A percentile compares a stretch with the other conserved stretches of the same genome.
These are phyloP conservation scores for Erpobdella octoculata DNA, from an alignment of 2,888 invertebrate genomes.

Conservation along the genomic window DNA sequence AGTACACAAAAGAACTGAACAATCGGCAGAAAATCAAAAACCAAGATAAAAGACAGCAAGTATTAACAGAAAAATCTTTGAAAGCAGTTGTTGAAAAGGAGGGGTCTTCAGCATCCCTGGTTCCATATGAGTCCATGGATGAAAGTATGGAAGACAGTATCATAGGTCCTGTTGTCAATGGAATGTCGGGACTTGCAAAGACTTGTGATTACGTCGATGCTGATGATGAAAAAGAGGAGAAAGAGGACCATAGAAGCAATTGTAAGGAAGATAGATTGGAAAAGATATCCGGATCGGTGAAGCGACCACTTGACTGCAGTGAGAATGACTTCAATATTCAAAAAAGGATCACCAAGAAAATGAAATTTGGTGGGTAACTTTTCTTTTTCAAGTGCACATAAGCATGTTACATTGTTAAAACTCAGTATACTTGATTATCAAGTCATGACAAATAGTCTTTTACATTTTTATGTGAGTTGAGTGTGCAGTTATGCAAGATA, in stretches of 20 bases:
- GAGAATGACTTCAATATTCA: too few relatives aligned
- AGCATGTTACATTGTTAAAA: too few relatives aligned
- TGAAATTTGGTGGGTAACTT: background rate
- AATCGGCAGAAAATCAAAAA: background rate
- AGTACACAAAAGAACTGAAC: background rate
- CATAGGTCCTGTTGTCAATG: too few relatives aligned
- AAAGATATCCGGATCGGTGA: background rate
- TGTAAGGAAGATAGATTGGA: background rate
- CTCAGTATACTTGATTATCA: too few relatives aligned
- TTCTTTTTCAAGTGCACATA: too few relatives aligned
- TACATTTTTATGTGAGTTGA: too few relatives aligned
- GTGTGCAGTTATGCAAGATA: too few relatives aligned
- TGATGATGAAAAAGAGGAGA: background rate
- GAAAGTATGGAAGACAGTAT: background rate
- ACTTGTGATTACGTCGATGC: too few relatives aligned
- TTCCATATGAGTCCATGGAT: background rate
- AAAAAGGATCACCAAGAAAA: background rate
- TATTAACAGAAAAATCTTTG: too few relatives aligned
- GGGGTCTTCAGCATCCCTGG: background rate
- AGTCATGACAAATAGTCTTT: too few relatives aligned
- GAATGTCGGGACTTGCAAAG: too few relatives aligned
- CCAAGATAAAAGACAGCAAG: too few relatives aligned
- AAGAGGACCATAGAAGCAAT: background rate
- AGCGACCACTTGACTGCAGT: background rate
- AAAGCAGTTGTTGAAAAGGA: background rate